Evolutionary conservation across 64 coral and sea anemone genomes (phyloP).

Genomic region (Porites lutea): DNA sequence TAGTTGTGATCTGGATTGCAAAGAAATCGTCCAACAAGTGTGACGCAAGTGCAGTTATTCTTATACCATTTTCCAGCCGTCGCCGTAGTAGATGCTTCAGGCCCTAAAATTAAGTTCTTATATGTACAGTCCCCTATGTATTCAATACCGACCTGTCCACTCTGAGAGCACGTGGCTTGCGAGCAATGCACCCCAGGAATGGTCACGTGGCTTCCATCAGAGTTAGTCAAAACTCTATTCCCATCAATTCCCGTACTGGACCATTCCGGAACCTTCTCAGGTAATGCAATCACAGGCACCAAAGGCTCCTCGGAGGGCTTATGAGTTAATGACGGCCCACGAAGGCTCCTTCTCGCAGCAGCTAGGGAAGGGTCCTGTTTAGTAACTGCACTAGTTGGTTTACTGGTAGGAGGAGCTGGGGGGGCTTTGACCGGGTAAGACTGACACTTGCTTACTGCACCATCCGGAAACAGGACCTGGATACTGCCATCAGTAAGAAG

Average conservation of each 20-base stretch:
- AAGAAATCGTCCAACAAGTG: too few relatives aligned
- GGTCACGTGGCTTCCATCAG: constrained; percentile 64
- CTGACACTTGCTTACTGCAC: constrained; percentile 79
- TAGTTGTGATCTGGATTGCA: too few relatives aligned
- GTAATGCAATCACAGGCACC: constrained; percentile 61
- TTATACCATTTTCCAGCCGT: too few relatives aligned
- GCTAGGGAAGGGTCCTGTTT: constrained; percentile 40
- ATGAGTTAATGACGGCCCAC: constrained; percentile 20
- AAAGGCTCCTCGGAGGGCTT: constrained; percentile 82
- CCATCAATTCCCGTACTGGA: constrained; percentile 77
- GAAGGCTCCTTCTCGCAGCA: constrained; percentile 46
- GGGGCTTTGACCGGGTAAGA: constrained; percentile 58
- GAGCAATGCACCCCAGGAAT: constrained; percentile 75
- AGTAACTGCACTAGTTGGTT: constrained; percentile 60
- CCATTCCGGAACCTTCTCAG: constrained; percentile 80
- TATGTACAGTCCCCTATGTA: background rate
- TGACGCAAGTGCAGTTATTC: too few relatives aligned
- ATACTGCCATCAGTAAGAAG: constrained; percentile 71
- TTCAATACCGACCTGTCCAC: constrained; percentile 78
- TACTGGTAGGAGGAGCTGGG: constrained; percentile 19
- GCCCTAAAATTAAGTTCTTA: background rate
- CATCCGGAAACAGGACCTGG: constrained; percentile 91
- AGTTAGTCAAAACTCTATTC: constrained; percentile 51
- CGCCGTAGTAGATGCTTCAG: too few relatives aligned
- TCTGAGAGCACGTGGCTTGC: constrained; percentile 80